Evolutionary conservation across 2,797 vertebrate species (phyloP).

Genomic region (Austrolebias charrua): DNA sequence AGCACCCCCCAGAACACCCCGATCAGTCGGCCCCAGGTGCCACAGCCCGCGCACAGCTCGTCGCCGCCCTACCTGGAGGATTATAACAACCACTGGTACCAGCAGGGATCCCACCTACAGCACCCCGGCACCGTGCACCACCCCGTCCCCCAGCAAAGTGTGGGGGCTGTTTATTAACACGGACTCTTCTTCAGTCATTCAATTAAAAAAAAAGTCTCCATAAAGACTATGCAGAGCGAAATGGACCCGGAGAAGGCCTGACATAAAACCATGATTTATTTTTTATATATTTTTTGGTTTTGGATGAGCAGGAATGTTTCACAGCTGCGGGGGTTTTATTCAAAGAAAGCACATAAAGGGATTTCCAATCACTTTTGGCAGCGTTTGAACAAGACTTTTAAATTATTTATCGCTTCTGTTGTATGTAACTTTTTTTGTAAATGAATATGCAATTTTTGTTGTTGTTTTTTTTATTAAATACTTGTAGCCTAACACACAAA

Average conservation of each 20-base stretch:
- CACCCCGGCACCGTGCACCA: slow-evolving; percentile 88
- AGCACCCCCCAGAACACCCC: slow-evolving; percentile 79
- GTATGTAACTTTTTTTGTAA: slow-evolving; percentile 68
- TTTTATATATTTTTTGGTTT: slow-evolving; percentile 9
- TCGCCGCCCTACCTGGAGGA: slow-evolving; percentile 92
- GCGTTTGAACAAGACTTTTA: slow-evolving; percentile 78
- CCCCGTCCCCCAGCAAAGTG: slow-evolving; percentile 87
- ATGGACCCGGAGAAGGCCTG: slow-evolving; percentile 48
- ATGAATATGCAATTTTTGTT: slow-evolving; percentile 62
- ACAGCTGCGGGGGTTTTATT: slow-evolving; percentile 45
- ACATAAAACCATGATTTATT: slow-evolving; percentile 36
- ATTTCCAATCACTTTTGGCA: slow-evolving; percentile 71
- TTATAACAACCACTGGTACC: slow-evolving; percentile 95
- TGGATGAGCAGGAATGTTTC: slow-evolving; percentile 55
- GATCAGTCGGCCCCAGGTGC: slow-evolving; percentile 83
- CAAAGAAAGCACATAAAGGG: slow-evolving; percentile 71
- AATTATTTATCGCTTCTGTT: slow-evolving; percentile 80
- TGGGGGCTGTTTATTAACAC: slow-evolving; percentile 90
- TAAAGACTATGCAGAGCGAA: slow-evolving; percentile 66
- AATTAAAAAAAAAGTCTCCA: slow-evolving; percentile 22
- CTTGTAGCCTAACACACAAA: slow-evolving; percentile 54
- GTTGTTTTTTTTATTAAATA: slow-evolving; percentile 20
- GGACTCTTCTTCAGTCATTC: slow-evolving; percentile 59
- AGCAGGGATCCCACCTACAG: slow-evolving; percentile 91
- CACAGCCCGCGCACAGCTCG: slow-evolving; percentile 89